Percentiles rank a stretch among this genome's conserved stretches.
Conservation (phyloP, 2,113 vertebrate species). For the rat (Rattus norvegicus) region DNA sequence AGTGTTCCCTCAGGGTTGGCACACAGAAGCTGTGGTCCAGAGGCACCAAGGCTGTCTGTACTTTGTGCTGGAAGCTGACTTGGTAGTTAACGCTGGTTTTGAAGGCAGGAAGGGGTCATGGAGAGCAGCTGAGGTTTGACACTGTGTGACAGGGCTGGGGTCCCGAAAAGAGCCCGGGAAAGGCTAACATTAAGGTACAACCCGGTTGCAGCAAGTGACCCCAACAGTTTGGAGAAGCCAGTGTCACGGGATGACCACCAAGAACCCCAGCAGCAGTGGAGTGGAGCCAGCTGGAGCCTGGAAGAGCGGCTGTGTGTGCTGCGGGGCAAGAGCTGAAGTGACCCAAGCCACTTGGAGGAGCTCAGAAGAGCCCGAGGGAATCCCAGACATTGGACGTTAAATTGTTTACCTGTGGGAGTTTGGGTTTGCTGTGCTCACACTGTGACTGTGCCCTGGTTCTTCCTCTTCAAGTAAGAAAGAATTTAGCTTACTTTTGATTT, state of each 20-base stretch:
- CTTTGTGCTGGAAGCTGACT: background rate
- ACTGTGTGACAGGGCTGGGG: background rate
- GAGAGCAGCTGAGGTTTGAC: background rate
- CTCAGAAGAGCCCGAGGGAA: background rate
- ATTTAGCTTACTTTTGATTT: background rate
- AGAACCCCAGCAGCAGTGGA: background rate
- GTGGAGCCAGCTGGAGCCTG: background rate
- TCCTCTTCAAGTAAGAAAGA: background rate
- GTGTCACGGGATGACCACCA: background rate
- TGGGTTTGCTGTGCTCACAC: background rate
- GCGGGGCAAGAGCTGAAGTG: background rate
- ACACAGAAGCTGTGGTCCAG: background rate
- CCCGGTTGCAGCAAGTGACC: background rate
- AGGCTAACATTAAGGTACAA: background rate
- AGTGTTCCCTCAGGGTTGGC: background rate
- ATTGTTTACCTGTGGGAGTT: background rate
- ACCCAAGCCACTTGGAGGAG: background rate
- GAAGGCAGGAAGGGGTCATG: background rate
- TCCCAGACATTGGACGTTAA: background rate
- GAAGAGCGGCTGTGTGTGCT: background rate
- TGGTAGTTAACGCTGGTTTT: background rate
- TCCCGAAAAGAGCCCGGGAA: background rate
- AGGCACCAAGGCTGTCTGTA: background rate
- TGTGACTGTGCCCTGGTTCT: background rate
- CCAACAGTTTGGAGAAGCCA: background rate